phyloP scores from a whole-genome alignment of 2,113 vertebrate genomes.

The Tinamus guttatus region DNA sequence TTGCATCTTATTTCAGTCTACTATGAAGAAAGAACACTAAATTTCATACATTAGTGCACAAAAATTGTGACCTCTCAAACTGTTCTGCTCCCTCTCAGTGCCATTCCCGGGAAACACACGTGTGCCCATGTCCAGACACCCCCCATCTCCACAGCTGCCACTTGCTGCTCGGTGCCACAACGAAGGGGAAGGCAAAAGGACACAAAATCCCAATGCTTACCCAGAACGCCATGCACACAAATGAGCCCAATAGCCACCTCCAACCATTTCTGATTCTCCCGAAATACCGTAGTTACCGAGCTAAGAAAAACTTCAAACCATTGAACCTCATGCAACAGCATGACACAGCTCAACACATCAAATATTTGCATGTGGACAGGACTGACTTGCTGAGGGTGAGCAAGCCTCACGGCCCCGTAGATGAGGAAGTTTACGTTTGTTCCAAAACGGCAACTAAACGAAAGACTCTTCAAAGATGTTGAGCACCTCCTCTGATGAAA shows the following conservation, averaged over 20 bases:
- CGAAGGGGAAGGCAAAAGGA: background rate
- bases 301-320: background rate
- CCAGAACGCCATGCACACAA: background rate
- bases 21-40: background rate
- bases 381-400: background rate
- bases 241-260: background rate
- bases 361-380: background rate
- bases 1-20: background rate
- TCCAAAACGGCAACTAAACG: fast-evolving
- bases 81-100: background rate
- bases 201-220: background rate
- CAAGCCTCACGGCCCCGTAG: background rate
- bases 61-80: background rate
- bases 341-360: background rate
- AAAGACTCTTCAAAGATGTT: background rate
- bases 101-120: background rate
- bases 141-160: background rate
- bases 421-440: background rate
- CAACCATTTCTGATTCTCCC: background rate
- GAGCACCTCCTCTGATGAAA: fast-evolving
- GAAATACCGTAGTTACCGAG: background rate
- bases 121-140: background rate
- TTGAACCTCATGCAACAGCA: background rate
- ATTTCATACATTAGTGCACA: background rate
- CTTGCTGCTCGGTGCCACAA: background rate